Conservation (phyloP, 2,888 invertebrate genomes). For the Mythimna ferrago region DNA sequence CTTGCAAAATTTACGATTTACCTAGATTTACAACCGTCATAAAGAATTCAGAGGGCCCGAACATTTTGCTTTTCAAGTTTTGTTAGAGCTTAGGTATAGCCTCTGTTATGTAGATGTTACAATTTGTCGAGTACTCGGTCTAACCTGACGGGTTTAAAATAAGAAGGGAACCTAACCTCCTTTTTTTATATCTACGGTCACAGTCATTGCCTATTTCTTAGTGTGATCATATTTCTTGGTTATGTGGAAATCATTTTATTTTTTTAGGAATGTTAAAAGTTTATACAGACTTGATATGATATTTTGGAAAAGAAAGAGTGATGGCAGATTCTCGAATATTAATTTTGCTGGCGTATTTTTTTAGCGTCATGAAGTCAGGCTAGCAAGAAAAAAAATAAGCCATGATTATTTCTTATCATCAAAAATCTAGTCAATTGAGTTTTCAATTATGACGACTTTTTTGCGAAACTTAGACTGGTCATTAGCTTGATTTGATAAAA, state of each 20-base stretch:
- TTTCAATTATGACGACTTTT: too few relatives aligned
- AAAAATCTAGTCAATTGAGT: too few relatives aligned
- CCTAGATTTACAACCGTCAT: constrained; percentile 85
- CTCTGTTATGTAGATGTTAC: constrained; percentile 53
- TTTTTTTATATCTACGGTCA: constrained; percentile 8
- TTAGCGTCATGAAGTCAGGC: too few relatives aligned
- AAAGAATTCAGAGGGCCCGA: constrained; percentile 82
- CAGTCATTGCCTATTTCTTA: neutral
- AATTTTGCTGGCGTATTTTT: too few relatives aligned
- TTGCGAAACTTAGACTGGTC: too few relatives aligned
- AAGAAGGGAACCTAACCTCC: constrained; percentile 4
- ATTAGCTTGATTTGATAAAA: too few relatives aligned
- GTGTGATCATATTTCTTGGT: too few relatives aligned
- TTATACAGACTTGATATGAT: neutral
- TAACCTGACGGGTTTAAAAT: constrained; percentile 33
- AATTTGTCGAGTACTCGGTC: constrained; percentile 52
- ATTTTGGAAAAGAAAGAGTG: neutral
- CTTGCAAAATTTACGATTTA: constrained; percentile 85
- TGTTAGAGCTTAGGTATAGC: constrained; percentile 44
- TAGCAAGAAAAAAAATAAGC: too few relatives aligned
- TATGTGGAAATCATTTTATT: too few relatives aligned
- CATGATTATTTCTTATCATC: too few relatives aligned
- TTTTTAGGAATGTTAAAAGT: too few relatives aligned
- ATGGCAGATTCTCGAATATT: too few relatives aligned
- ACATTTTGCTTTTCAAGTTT: constrained; percentile 73